phyloP scores from a whole-genome alignment of 2,888 invertebrate genomes.

The Drosophila mayaguana region DNA sequence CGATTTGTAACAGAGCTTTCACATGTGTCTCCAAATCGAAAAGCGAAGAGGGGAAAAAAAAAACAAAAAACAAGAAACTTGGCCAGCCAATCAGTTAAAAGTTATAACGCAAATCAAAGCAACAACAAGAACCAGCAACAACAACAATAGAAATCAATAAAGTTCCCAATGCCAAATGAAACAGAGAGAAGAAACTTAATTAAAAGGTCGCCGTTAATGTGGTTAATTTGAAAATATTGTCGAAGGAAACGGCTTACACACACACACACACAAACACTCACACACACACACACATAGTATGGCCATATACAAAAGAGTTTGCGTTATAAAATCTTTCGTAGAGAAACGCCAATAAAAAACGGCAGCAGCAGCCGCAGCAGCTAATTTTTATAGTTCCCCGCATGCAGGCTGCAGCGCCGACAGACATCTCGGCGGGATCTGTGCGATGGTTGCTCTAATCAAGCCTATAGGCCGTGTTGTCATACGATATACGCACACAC shows the following conservation, averaged over 20 bases:
- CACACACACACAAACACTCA: conserved; percentile 40
- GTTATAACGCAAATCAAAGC: conserved; percentile 54
- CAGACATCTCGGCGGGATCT: conserved; percentile 80
- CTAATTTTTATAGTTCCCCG: conserved; percentile 73
- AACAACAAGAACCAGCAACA: conserved; percentile 33
- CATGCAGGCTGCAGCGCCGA: conserved; percentile 68
- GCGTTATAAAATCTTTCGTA: conserved; percentile 65
- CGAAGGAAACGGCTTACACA: conserved; percentile 72
- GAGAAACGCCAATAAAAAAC: conserved; percentile 75
- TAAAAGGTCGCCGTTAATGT: conserved; percentile 80
- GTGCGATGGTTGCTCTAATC: conserved; percentile 56
- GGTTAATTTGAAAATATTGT: conserved; percentile 80
- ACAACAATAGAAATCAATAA: conserved; percentile 70
- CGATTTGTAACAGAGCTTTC: conserved; percentile 80
- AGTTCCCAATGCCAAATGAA: conserved; percentile 73
- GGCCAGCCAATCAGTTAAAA: conserved; percentile 66
- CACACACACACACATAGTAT: background rate
- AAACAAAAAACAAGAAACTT: conserved; percentile 16
- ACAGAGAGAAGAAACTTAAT: conserved; percentile 74
- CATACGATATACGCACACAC: conserved; percentile 26
- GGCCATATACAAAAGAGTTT: conserved; percentile 53
- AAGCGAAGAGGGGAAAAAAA: conserved; percentile 13
- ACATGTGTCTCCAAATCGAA: conserved; percentile 67
- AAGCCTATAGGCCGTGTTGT: conserved; percentile 57
- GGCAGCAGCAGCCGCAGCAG: conserved; percentile 61